These are phyloP conservation scores for Hapalemur alaotrensis DNA, from an alignment of 2,797 vertebrate species.

Conservation along the genomic window DNA sequence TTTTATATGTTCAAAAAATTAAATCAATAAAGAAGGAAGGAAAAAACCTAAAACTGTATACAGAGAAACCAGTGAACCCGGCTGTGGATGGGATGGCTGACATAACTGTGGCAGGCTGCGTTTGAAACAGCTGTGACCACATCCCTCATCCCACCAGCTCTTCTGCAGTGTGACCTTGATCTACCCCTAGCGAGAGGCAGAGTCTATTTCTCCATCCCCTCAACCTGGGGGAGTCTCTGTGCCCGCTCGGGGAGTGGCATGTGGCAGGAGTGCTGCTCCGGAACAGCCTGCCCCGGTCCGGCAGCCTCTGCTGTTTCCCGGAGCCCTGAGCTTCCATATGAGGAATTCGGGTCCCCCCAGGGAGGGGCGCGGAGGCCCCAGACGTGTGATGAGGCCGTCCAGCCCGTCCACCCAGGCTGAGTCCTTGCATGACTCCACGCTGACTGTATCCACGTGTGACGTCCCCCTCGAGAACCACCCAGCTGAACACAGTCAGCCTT, in stretches of 20 bases:
- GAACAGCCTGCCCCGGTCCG: neutral
- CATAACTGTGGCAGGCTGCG: too few relatives aligned
- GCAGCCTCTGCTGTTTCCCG: too few relatives aligned
- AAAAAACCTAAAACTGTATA: too few relatives aligned
- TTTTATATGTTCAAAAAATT: neutral
- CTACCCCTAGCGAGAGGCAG: fast-evolving
- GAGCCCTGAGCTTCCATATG: neutral
- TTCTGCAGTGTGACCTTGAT: neutral
- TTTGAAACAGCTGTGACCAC: too few relatives aligned
- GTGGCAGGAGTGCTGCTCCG: fast-evolving
- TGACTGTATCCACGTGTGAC: fast-evolving
- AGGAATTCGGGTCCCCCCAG: neutral
- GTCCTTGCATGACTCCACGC: neutral
- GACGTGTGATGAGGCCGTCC: neutral
- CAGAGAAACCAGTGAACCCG: neutral
- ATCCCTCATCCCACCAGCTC: neutral
- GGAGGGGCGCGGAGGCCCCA: neutral
- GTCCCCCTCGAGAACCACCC: neutral
- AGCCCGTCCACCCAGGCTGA: neutral
- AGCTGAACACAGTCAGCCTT: too few relatives aligned
- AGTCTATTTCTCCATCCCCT: too few relatives aligned
- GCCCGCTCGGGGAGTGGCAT: too few relatives aligned
- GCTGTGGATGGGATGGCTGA: fast-evolving
- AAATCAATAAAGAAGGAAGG: neutral
- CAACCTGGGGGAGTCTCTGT: neutral